A percentile compares a stretch with the other conserved stretches of the same genome.
Conservation (phyloP, 1,140 invertebrate genomes). For the Eriosoma lanigerum region DNA sequence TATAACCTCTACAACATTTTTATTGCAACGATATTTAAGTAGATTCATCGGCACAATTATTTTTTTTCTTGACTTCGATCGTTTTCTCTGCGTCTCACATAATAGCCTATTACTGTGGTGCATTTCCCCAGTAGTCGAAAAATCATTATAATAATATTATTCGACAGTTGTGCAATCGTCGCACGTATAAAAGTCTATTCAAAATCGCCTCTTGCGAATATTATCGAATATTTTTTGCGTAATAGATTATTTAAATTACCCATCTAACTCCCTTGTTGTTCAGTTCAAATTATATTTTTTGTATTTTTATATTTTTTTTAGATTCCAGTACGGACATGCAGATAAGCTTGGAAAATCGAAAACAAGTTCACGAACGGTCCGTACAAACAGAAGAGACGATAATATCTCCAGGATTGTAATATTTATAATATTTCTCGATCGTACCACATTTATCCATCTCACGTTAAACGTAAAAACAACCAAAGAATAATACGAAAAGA, state of each 20-base stretch:
- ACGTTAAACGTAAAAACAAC: neutral
- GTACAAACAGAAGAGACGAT: conserved; percentile 38
- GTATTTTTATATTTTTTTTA: neutral
- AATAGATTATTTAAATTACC: neutral
- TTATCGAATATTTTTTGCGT: conserved; percentile 9
- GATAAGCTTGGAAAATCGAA: conserved; percentile 36
- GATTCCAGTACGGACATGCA: conserved; percentile 45
- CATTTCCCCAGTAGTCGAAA: neutral
- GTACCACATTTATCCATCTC: neutral
- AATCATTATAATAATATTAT: neutral
- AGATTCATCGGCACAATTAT: neutral
- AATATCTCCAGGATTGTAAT: neutral
- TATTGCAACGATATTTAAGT: neutral
- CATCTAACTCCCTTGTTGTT: too few species aligned
- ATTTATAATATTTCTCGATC: too few species aligned
- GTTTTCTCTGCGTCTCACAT: neutral
- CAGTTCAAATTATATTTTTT: too few species aligned
- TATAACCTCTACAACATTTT: neutral
- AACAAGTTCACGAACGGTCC: neutral
- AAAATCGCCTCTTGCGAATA: neutral
- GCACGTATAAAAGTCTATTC: neutral
- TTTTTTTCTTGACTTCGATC: neutral
- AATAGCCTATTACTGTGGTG: neutral
- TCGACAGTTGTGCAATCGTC: neutral
- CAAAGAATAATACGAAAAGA: neutral